These are phyloP conservation scores for Pseudomyrmex sp. DNA, from an alignment of 1,140 invertebrate species.

Conservation along the genomic window DNA sequence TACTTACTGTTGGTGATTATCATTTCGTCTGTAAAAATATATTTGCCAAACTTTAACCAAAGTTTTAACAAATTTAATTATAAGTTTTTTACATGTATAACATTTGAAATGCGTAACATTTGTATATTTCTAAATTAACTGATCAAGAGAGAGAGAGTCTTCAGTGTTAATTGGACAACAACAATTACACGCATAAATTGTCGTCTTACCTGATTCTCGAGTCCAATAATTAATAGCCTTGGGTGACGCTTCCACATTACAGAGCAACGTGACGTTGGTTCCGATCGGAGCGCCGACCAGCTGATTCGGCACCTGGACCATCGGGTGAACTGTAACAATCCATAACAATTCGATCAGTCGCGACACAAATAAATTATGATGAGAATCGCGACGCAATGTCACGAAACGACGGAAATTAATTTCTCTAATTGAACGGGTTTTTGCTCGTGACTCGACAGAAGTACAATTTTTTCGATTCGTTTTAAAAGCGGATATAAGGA, in stretches of 20 bases:
- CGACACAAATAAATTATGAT: background rate
- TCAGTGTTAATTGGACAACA: background rate
- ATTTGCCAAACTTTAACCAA: background rate
- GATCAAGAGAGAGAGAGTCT: background rate
- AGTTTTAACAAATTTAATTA: background rate
- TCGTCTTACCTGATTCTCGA: slow-evolving; percentile 90
- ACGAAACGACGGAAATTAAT: slow-evolving; percentile 23
- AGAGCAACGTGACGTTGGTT: slow-evolving; percentile 93
- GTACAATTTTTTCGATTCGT: slow-evolving; percentile 33
- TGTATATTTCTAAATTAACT: background rate
- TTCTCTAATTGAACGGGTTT: slow-evolving; percentile 45
- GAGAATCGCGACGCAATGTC: slow-evolving; percentile 31
- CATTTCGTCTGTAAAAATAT: slow-evolving; percentile 90
- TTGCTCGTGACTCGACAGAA: slow-evolving; percentile 28
- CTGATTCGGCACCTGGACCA: slow-evolving; percentile 94
- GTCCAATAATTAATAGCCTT: slow-evolving; percentile 96
- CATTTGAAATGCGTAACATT: background rate
- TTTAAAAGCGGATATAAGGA: slow-evolving; percentile 4
- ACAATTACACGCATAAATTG: slow-evolving; percentile 11
- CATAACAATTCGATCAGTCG: slow-evolving; percentile 68
- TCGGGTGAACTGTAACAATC: slow-evolving; percentile 90
- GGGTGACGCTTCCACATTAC: slow-evolving; percentile 93
- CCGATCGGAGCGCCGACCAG: slow-evolving; percentile 92
- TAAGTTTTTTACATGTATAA: background rate
- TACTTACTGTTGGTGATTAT: slow-evolving; percentile 94